Evolutionary conservation across 2,888 invertebrate genomes (phyloP), one percentile per base, ranked within the genome.

Genomic region (Drosophila conformis): DNA sequence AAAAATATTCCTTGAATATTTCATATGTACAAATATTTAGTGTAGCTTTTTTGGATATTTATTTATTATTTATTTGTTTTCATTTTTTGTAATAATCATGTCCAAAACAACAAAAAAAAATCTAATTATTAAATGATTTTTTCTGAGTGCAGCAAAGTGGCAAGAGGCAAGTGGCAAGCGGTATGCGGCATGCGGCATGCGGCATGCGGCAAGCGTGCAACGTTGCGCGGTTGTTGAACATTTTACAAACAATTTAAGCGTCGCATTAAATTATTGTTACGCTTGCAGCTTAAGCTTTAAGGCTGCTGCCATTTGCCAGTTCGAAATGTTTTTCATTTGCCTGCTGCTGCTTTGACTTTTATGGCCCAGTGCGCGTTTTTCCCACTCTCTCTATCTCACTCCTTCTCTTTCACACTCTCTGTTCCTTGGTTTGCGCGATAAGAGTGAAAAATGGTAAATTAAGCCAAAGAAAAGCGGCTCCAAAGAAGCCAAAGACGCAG

Each of bases 231-330:
- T 84, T 84, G 84, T 78, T 80, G 76, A 86, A 84, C 83, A 88
- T 89, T 86, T 89, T 80, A 77, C 83, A 82, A 89, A 90, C 87
- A 84, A 89, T 90, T 83, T 83, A 90, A 89, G 87, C 83, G 85
- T 73, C 90, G 89, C 89, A 90, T 90, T 89, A 90, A 90, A 89
- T 90, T 89, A 91, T 90, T 82, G 90, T 80, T 82, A 83, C 83
- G 85, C 82, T 78, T 73, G 77, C 77, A 83, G 83, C 83, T 86
- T 77, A 84, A 82, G 84, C 82, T 84, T 87, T 76, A 87, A 85
- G 83, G 72, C 88, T 80, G 83, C 77, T 78, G 80, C 58, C 75
- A 78, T 83, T 81, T 73, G 72, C 80, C 71, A 38, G 56, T 38
- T 38, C 56, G 8, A 56, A 56, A 56, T 56, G 38, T 29, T 56